These are phyloP conservation scores for Araneus ventricosus DNA, from an alignment of 1,140 invertebrate species.

Conservation along the genomic window DNA sequence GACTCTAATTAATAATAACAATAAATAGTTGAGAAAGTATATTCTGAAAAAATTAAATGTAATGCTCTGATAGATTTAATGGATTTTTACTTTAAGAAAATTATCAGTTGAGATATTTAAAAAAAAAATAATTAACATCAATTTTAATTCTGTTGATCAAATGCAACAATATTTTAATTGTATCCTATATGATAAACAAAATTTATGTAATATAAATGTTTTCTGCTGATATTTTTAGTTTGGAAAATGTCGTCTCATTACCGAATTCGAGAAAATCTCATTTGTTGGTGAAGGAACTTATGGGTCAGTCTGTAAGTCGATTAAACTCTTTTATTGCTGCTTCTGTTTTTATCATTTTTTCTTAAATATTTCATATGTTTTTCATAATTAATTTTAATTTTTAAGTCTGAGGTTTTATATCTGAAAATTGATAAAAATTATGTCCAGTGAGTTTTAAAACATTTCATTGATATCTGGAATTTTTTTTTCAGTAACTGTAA, in stretches of 20 bases:
- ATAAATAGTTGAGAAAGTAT: no score
- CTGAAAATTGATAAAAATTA: not conserved
- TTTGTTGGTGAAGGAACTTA: not conserved
- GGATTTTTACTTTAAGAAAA: no score
- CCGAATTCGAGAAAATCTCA: not conserved
- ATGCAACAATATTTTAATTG: no score
- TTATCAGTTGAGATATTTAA: no score
- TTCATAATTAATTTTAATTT: not conserved
- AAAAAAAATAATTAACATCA: no score
- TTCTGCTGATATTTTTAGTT: not conserved
- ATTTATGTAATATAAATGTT: no score
- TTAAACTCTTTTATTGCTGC: not conserved
- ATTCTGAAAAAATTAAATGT: no score
- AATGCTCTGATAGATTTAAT: no score
- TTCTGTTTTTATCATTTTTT: not conserved
- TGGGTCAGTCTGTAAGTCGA: not conserved
- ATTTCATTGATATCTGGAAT: not conserved
- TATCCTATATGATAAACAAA: no score
- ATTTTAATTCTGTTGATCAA: no score
- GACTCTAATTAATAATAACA: no score
- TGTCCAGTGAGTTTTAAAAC: not conserved
- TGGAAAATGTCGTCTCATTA: not conserved
- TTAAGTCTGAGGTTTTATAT: not conserved
- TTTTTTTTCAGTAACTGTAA: not conserved
- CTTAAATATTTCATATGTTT: not conserved